These are phyloP conservation scores for Callocephalon fimbriatum DNA, from an alignment of 2,113 vertebrate genomes.

Conservation along the genomic window DNA sequence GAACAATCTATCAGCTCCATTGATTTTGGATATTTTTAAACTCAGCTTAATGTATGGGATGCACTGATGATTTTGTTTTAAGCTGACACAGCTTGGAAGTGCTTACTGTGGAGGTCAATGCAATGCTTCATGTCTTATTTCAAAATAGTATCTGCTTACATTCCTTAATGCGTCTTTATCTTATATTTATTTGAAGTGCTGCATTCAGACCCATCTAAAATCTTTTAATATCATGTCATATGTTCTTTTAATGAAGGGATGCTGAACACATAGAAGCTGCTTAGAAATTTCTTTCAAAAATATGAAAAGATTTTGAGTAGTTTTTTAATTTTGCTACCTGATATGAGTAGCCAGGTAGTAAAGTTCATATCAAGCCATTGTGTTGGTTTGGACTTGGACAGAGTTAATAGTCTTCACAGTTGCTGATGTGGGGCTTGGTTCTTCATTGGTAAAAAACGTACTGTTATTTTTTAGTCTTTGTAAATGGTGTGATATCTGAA, in stretches of 20 bases:
- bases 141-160: neutral
- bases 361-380: neutral
- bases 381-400: neutral
- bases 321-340: neutral
- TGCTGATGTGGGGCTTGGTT: fast-evolving
- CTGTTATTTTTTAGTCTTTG: neutral
- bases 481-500: neutral
- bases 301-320: neutral
- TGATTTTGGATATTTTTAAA: slow-evolving; percentile 42
- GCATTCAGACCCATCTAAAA: neutral
- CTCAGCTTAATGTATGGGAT: neutral
- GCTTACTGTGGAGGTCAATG: neutral
- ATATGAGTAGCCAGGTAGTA: neutral
- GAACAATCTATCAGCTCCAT: neutral
- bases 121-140: neutral
- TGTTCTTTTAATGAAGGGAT: neutral
- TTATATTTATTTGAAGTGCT: neutral
- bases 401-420: neutral
- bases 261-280: neutral
- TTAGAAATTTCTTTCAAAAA: neutral
- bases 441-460: neutral
- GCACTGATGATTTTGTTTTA: neutral
- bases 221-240: neutral
- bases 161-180: neutral
- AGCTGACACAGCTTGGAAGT: neutral